Evolutionary conservation across 2,113 vertebrate species (phyloP), one percentile per base, ranked within the genome.

Genomic region (Dendropsophus ebraccatus): DNA sequence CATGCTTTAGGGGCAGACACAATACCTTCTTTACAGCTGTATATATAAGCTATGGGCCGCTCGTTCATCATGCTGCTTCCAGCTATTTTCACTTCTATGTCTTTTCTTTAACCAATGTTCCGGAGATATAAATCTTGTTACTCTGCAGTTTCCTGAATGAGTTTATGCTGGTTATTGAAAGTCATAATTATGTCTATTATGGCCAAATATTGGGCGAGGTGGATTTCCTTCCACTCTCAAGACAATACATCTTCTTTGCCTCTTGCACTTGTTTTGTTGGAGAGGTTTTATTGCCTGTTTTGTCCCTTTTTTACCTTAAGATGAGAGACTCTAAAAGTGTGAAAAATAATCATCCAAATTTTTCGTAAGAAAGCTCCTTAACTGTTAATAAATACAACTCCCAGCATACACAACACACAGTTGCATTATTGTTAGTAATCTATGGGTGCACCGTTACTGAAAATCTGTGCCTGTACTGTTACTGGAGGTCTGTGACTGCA

Each of bases 131-230:
- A 72, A 83, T 83, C 70, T 83, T 14, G n/a, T 83, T 73, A 21
- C 70, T 74, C 11, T 54, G 35, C 7, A 1, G 23, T 70, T 83
- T 83, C 82, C 82, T 83, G 69, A 83, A 83, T 83, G 69, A 83
- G 82, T 83, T 83, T 75, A 83, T 72, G 25, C 67, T 35, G 81
- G 81, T 83, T 83, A 83, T 83, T 83, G 82, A 56, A 73, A 83
- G 49, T 35, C 82, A 60, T 54, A 74, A 74, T 73, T 74, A 74
- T 83, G 67, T 74, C 50, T 60, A 72, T 72, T 83, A 58, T 32
- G 82, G 50, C 23, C 70, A 83, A 12, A 74, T 83, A 60, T 56
- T 28, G 82, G 82, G 82, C 52, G 69, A 41, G 82, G 69, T 54
- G 30, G n/a, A 58, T 54, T 83, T 83, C 82, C 82, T 83, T 83